Evolutionary conservation across 2,797 vertebrate genomes (phyloP).

Genomic region (Sebastes hubbsi): DNA sequence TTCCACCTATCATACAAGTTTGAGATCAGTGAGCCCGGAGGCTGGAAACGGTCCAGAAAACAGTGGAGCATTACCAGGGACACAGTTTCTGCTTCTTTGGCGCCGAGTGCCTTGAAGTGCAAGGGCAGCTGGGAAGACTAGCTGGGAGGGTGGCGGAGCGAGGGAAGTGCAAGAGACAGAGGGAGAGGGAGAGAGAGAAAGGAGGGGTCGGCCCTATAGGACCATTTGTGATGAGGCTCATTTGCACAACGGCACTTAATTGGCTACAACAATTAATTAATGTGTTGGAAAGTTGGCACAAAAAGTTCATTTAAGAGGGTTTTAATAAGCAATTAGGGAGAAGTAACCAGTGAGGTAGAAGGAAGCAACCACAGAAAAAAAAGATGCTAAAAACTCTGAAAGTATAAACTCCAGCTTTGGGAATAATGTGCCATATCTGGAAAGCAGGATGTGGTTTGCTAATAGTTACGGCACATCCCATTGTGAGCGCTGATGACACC

Average conservation of each 20-base stretch:
- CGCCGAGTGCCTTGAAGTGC: constrained; percentile 75
- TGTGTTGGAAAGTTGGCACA: constrained; percentile 99
- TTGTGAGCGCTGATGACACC: constrained; percentile 69
- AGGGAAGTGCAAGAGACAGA: constrained; percentile 64
- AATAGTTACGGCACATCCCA: constrained; percentile 67
- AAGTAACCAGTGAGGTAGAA: constrained; percentile 79
- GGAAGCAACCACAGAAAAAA: constrained; percentile 56
- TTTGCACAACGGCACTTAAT: constrained; percentile 99
- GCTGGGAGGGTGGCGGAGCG: constrained; percentile 62
- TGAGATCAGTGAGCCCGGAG: constrained; percentile 67
- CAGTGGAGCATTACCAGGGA: constrained; percentile 75
- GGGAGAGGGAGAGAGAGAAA: constrained; percentile 58
- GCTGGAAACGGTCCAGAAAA: constrained; percentile 72
- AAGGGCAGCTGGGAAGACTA: constrained; percentile 81
- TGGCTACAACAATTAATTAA: constrained; percentile 99
- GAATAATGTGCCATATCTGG: constrained; percentile 71
- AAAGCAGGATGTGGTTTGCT: constrained; percentile 64
- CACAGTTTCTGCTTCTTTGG: constrained; percentile 79
- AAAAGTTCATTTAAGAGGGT: constrained; percentile 89
- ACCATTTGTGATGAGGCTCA: constrained; percentile 98
- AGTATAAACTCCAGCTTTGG: constrained; percentile 59
- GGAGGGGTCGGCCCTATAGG: constrained; percentile 89
- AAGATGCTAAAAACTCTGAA: constrained; percentile 56
- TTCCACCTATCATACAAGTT: constrained; percentile 66
- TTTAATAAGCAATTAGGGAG: constrained; percentile 88